Conservation (phyloP, 2,888 invertebrate species). For the Drosophila longiperda region DNA sequence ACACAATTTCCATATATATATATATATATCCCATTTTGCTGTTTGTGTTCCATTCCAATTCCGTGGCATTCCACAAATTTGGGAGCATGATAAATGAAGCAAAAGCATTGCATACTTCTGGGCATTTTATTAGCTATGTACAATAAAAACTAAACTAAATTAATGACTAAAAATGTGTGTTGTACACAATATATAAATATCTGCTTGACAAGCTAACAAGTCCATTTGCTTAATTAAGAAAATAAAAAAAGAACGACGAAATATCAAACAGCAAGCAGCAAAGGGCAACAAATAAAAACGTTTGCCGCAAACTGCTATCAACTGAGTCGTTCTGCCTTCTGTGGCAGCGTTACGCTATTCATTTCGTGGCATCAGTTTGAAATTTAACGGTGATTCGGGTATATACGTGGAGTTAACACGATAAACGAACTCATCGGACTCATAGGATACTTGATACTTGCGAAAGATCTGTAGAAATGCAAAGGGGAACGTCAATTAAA, state of each 20-base stretch:
- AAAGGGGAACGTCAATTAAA: conserved; percentile 26
- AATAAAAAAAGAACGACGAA: conserved; percentile 22
- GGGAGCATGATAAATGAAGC: conserved; percentile 52
- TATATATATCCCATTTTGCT: neutral
- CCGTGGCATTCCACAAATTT: conserved; percentile 19
- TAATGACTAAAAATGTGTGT: conserved; percentile 20
- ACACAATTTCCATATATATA: neutral
- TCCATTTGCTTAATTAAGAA: conserved; percentile 73
- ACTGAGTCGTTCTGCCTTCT: conserved; percentile 56
- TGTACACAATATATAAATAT: conserved; percentile 18
- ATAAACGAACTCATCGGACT: conserved; percentile 88
- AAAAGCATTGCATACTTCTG: conserved; percentile 64
- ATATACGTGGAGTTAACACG: conserved; percentile 91
- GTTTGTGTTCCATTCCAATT: conserved; percentile 15
- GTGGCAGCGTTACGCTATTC: conserved; percentile 58
- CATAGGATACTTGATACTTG: conserved; percentile 89
- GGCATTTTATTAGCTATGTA: conserved; percentile 60
- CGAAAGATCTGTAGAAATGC: conserved; percentile 87
- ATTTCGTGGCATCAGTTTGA: conserved; percentile 86
- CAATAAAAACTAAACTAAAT: conserved; percentile 37
- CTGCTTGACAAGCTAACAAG: conserved; percentile 10
- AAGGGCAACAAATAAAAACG: neutral
- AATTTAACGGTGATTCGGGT: conserved; percentile 89
- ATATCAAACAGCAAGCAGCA: conserved; percentile 13
- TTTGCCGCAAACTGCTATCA: conserved; percentile 50